Conservation (phyloP, 1,140 invertebrate genomes). For the Drosophila setifemur region DNA sequence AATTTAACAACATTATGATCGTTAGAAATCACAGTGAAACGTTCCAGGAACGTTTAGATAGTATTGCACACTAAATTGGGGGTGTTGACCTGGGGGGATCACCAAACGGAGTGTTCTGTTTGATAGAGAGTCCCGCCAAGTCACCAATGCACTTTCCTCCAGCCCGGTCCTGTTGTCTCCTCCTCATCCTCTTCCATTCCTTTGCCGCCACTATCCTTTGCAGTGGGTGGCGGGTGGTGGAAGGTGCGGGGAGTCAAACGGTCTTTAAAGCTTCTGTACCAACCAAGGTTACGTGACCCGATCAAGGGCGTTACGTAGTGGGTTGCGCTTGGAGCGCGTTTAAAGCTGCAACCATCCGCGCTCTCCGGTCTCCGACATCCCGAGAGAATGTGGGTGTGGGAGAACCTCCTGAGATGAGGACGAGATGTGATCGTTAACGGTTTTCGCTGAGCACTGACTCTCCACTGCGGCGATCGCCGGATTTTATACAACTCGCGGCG, state of each 20-base stretch:
- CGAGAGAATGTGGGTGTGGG: background rate
- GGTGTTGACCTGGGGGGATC: constrained; percentile 27
- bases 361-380: background rate
- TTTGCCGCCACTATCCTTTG: background rate
- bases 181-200: constrained; percentile 2
- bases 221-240: background rate
- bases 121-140: constrained; percentile 12
- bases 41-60: constrained; percentile 31
- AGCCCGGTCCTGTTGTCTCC: constrained; percentile 49
- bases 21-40: constrained; percentile 18
- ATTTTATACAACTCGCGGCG: constrained; percentile 54
- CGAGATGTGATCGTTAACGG: constrained; percentile 50
- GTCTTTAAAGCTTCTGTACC: constrained; percentile 65
- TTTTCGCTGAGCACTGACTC: constrained; percentile 59
- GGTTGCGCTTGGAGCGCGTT: constrained; percentile 58
- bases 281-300: constrained; percentile 42
- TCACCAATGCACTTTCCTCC: constrained; percentile 60
- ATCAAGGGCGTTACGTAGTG: constrained; percentile 6
- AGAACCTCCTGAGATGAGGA: constrained; percentile 16
- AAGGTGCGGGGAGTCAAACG: constrained; percentile 21
- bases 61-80: constrained; percentile 48
- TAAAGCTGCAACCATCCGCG: constrained; percentile 53
- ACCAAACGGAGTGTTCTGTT: background rate
- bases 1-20: background rate
- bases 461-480: background rate